Conservation (phyloP, 92 coral and sea anemone genomes). For the Scolanthus callimorphus region DNA sequence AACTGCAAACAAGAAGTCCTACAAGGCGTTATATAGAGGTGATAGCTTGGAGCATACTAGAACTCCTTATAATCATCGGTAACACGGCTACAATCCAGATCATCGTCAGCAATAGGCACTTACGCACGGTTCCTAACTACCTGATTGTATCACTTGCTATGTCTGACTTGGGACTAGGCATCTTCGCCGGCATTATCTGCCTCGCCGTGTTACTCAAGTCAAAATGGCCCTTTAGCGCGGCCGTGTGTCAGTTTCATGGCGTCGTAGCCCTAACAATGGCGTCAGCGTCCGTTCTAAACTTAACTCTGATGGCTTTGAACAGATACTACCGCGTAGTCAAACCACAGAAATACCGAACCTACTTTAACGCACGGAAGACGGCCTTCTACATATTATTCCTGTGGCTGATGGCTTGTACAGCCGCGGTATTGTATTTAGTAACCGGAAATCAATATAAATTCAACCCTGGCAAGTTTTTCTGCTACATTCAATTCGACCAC, state of each 20-base stretch:
- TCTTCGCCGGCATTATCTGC: not conserved
- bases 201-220: not conserved
- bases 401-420: slow-evolving; percentile 2
- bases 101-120: slow-evolving; percentile 1
- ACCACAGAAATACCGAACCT: slow-evolving; percentile 1
- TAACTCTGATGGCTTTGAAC: slow-evolving; percentile 18
- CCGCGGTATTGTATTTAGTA: not conserved
- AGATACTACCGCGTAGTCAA: slow-evolving; percentile 8
- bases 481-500: not conserved
- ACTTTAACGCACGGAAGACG: slow-evolving; percentile 1
- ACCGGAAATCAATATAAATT: slow-evolving; percentile 2
- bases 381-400: not conserved
- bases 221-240: slow-evolving; percentile 2
- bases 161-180: not conserved
- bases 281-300: slow-evolving; percentile 12
- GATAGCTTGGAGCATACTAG: not conserved
- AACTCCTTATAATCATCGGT: not conserved
- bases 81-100: slow-evolving; percentile 3
- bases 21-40: not conserved
- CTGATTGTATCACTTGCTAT: slow-evolving; percentile 7
- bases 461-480: slow-evolving; percentile 13
- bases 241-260: slow-evolving; percentile 1
- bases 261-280: slow-evolving; percentile 9
- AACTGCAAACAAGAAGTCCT: not conserved
- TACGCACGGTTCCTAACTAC: slow-evolving; percentile 6